Base-by-base conservation (phyloP, 2,888 invertebrate species). In the Andrena trimmerana region DNA sequence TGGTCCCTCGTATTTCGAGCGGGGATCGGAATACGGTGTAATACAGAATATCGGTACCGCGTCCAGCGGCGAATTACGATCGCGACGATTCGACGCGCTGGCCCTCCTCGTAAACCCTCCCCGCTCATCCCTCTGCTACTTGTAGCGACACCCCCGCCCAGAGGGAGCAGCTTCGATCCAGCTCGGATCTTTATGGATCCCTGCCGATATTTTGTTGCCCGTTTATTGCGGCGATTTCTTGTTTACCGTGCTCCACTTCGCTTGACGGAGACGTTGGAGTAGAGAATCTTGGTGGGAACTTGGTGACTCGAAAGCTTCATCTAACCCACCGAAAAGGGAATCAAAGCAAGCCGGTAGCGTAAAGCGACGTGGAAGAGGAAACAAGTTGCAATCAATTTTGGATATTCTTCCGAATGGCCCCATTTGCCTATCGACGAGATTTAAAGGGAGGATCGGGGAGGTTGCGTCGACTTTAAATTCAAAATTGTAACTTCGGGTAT, bases 21-120 rank as follows among this genome's bases (percentile, higher is more conserved):
- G 81, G 24, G 27, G 76, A 87, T 83, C 59, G 85, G 78, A 85
- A 82, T 78, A 78, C 80, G 67, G 66, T 68, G 78, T 42, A 42
- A 63, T 24, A 16, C 63, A 20, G 62, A 62, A 62, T 33, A 70
- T 75, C 67, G 65, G 78, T 57, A 63, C 75, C 79, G 67, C 72
- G 76, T 75, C 70, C 84, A 42, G 74, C 16, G 73, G 33, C 72
- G 87, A 85, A 84, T 88, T 88, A 86, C 88, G 84, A 84, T 77
- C 66, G 77, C 73, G 71, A 66, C 78, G 29, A 68, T 60, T 70
- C 81, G 73, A 74, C 57, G 54, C 74, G 77, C 67, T 60, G 29
- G n/a, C 75, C 62, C 73, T 73, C 69, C 70, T 80, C 79, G 79
- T 81, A 81, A 83, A 87, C 75, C 24, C 31, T 10, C 42, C 36